Evolutionary conservation across 1,140 invertebrate genomes (phyloP).

Genomic region (Bombus sibiricus): DNA sequence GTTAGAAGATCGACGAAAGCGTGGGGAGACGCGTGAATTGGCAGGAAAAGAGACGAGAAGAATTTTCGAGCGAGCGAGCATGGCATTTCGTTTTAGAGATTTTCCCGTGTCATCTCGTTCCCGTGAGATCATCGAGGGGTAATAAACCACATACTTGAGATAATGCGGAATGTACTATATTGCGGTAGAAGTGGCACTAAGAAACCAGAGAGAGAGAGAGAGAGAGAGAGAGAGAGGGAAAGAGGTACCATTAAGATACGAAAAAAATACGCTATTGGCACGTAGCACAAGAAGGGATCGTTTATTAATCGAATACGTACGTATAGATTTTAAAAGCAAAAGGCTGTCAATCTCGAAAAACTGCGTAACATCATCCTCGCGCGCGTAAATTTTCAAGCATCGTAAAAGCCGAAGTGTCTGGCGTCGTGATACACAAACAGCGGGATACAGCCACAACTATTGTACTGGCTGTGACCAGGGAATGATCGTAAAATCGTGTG

Average conservation of each 20-base stretch:
- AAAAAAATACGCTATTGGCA: background rate
- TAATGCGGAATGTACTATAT: conserved; percentile 28
- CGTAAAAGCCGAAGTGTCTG: conserved; percentile 43
- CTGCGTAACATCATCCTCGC: conserved; percentile 12
- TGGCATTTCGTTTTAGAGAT: too few species aligned
- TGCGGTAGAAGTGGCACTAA: conserved; percentile 17
- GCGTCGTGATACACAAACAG: conserved; percentile 51
- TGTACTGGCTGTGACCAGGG: conserved; percentile 3
- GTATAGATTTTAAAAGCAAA: background rate
- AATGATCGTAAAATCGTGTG: conserved; percentile 61
- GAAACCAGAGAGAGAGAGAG: conserved; percentile 19
- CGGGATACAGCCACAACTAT: conserved; percentile 18
- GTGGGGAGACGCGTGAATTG: background rate
- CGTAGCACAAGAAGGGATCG: background rate
- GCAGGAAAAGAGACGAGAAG: conserved; percentile 11
- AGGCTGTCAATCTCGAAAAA: background rate
- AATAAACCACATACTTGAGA: conserved; percentile 55
- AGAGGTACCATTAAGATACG: conserved; percentile 6
- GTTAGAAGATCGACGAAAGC: background rate
- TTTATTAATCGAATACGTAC: background rate
- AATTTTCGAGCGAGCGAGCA: background rate
- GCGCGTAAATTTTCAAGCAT: conserved; percentile 21
- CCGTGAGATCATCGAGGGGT: conserved; percentile 12
- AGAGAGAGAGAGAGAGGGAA: background rate
- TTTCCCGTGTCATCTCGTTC: background rate